Evolutionary conservation across 2,113 vertebrate genomes (phyloP), one percentile per base, ranked within the genome.

Genomic region (Smithornis capensis): DNA sequence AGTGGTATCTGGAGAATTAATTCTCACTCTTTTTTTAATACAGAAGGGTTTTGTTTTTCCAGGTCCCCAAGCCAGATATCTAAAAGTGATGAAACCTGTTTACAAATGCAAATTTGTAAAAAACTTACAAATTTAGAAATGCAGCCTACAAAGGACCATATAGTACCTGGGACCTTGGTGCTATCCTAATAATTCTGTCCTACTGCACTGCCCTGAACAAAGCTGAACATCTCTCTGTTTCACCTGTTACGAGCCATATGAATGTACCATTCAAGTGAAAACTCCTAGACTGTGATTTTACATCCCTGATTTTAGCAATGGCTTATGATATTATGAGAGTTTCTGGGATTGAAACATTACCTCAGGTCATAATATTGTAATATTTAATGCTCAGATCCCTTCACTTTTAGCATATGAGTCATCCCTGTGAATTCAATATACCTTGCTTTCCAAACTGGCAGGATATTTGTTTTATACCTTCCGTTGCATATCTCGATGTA

Each of bases 391-490:
- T 63, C 22, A 81, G 14, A 90, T 86, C 63, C 35, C 59, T 83
- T 88, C 31, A 29, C 70, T 94, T 92, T 60, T 17, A 88, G 38
- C 59, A 29, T 53, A 19, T 78, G 42, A 93, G 56, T 85, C 73
- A 74, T 77, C 69, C 31, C 53, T 60, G 69, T 90, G 83, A 87
- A 83, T 84, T 94, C 71, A 78, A 8, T 69, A 35, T 69, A 88
- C 77, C 69, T 85, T 83, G 56, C 67, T 27, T 91, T 88, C 65
- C 23, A 82, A 64, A 86, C 55, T 79, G 83, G 64, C 74, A 91
- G 45, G 84, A 59, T 94, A 63, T 87, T 88, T 94, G 56, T 63
- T 92, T 87, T 94, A 77, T 64, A 69, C 44, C 37, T 96, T 88
- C 63, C 67, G 55, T 82, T 95, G 74, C 75, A 45, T 67, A 10